A percentile compares a stretch with the other conserved stretches of the same genome.
Evolutionary conservation across 1,140 invertebrate genomes (phyloP).

Genomic region (Cydia pomonella): DNA sequence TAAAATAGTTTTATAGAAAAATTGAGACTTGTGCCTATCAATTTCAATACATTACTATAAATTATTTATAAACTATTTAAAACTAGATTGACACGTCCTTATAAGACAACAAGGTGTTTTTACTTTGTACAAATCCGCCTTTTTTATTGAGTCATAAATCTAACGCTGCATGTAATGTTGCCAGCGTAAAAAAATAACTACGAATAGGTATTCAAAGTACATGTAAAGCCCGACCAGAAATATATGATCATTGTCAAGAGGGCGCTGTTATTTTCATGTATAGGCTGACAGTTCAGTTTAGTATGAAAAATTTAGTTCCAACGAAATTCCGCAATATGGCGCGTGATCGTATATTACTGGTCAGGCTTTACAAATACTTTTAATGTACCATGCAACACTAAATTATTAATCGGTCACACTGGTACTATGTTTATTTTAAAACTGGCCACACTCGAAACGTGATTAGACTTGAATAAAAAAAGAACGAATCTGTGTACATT

Average conservation of each 20-base stretch:
- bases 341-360: no score
- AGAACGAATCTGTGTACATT: not conserved
- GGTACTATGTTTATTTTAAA: not conserved
- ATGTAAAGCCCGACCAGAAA: no score
- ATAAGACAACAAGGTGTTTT: not conserved
- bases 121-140: not conserved
- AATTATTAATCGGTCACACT: not conserved
- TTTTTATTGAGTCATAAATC: not conserved
- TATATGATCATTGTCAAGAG: no score
- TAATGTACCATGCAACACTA: not conserved
- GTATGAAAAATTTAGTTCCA: no score
- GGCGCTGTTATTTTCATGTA: no score
- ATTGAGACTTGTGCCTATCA: not conserved
- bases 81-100: slow-evolving; percentile 3
- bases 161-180: not conserved
- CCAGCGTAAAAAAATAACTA: not conserved
- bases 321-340: no score
- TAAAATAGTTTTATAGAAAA: not conserved
- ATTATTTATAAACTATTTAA: slow-evolving; percentile 15
- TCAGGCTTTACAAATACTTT: no score
- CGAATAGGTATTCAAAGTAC: not conserved
- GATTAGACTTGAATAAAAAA: not conserved
- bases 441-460: not conserved
- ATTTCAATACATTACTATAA: not conserved
- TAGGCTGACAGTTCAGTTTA: no score